phyloP scores from a whole-genome alignment of 2,113 vertebrate genomes.

The Anas platyrhynchos region DNA sequence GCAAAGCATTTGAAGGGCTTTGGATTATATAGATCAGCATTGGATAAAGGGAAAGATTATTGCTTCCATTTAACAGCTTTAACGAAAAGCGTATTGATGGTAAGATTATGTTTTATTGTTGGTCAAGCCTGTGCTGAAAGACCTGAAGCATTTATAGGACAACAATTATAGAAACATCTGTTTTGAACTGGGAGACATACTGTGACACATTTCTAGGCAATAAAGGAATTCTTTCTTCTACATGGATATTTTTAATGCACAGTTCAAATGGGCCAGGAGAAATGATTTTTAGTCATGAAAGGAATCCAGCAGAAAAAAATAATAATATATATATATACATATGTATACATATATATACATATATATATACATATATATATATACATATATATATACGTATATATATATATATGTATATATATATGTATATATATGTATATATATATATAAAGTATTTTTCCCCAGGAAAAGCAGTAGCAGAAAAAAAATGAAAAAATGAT shows the following conservation, averaged over 20 bases:
- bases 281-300: slow-evolving; percentile 1
- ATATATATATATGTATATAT: background rate
- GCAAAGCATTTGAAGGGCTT: background rate
- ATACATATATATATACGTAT: background rate
- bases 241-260: background rate
- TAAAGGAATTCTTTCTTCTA: background rate
- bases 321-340: background rate
- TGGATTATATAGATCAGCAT: slow-evolving; percentile 8
- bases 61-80: slow-evolving; percentile 41
- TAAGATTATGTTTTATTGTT: slow-evolving; percentile 37
- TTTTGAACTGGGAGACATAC: slow-evolving; percentile 18
- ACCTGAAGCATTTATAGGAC: slow-evolving; percentile 29
- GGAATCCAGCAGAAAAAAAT: background rate
- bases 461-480: background rate
- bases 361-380: background rate
- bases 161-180: slow-evolving; percentile 63
- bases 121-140: slow-evolving; percentile 33
- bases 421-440: background rate
- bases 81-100: background rate
- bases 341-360: background rate
- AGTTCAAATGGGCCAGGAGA: background rate
- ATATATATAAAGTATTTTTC: background rate
- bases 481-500: background rate
- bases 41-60: background rate
- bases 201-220: background rate